Base-by-base conservation (phyloP, 2,797 vertebrate genomes). In the Crotalus adamanteus region DNA sequence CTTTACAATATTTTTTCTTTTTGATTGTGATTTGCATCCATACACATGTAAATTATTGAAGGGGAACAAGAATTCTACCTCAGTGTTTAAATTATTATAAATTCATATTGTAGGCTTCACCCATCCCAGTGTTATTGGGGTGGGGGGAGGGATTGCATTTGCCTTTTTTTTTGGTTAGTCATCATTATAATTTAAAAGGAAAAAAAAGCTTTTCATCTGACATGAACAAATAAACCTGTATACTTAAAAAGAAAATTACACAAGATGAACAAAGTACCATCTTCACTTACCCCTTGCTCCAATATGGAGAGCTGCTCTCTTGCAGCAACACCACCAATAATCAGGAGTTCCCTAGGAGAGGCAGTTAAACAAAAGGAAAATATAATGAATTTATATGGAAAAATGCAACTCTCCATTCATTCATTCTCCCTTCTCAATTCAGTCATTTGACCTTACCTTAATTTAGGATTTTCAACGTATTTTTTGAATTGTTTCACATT, bases 291-390 rank as follows among this genome's bases (percentile, higher is more conserved):
- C 89, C 99, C 99, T 31, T 98, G 98, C 60, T 99, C 99, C 94
- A 99, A 96, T 94, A 98, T 91, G 8, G 98, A 98, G 22, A 99
- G 97, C 95, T 99, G 99, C 51, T 99, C 99, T 95, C 99, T 99
- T 85, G 99, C 99, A 92, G 99, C 97, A 92, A 99, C 99, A 0
- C 99, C 99, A 90, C 99, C 99, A 89, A 99, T 99, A 94, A 99
- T 99, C 92, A 99, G 97, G 47, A 99, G 97, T 18, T 99, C 99
- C 96, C 99, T 99, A 93, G 92, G 97, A 93, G 2, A 26, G 63
- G 16, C 25, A 22, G 11, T 73, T 73, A 25, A 69, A 83, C 42
- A 14, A 13, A 90, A 90, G 28, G 61, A 13, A 83, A 61, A 61
- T 6, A 61, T 13, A 12, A 60, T 9, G 9, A 37, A 20, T 61